Base-by-base conservation (phyloP, 2,113 vertebrate species). In the Origma solitaria region DNA sequence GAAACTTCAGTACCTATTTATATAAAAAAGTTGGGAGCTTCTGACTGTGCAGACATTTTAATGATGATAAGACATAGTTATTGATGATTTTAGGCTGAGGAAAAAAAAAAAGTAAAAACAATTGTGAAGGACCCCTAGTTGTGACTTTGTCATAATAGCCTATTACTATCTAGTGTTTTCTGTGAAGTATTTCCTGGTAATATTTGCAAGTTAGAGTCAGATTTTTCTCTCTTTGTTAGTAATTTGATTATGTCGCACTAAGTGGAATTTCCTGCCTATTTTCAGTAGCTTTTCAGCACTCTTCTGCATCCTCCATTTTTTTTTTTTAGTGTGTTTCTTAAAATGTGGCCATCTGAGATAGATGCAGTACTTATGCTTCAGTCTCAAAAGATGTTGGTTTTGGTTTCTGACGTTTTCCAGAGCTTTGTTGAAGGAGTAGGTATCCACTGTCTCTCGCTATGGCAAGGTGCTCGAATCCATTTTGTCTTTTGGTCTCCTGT, bases 381-480 rank as follows among this genome's bases (percentile, higher is more conserved):
- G 10, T 76, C 21, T 76, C 23, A 35, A 61, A 83, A 60, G 49
- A 49, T 15, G 10, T 42, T 69, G 17, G 18, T 68, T 86, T 54
- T 30, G 12, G 14, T 65, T 71, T 87, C 23, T 60, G 23, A 38
- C 57, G 8, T 57, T 77, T 7, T 33, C 15, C 25, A 35, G 40
- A 45, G 24, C 24, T 78, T 62, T 6, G 23, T 50, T 78, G 44
- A n/a, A 69, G 40, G 65, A 44, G 40, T 6, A 17, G 21, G 4
- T 40, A n/a, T 25, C 30, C 14, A 5, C 57, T 56, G 33, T 38
- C 57, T 71, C 47, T 61, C 0, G 0, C 42, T 19, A 2, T 10
- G 35, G 23, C 21, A 58, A 78, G 70, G 6, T 62, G 60, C 84
- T 68, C 6, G 54, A 71, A 78, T 91, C 38, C 18, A 23, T 37